phyloP scores from a whole-genome alignment of 2,113 vertebrate genomes.

The Dipodomys stephensi region DNA sequence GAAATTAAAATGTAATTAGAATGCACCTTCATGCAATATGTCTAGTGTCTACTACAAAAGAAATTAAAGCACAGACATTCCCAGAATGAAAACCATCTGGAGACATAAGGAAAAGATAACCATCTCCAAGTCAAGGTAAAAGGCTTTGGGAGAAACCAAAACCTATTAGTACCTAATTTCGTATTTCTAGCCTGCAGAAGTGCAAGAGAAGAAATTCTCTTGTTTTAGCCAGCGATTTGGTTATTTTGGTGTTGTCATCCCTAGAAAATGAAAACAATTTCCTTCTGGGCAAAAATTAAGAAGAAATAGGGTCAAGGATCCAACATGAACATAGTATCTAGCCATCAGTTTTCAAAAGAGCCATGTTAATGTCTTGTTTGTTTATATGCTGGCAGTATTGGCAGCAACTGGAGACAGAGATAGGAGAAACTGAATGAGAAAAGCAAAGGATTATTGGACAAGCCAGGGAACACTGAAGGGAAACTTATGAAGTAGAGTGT shows the following conservation, averaged over 20 bases:
- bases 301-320: background rate
- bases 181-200: background rate
- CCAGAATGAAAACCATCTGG: background rate
- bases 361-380: background rate
- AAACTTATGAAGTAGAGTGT: background rate
- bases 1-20: background rate
- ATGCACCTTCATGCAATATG: background rate
- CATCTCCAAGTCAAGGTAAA: background rate
- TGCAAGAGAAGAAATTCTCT: background rate
- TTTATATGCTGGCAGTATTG: background rate
- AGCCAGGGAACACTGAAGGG: background rate
- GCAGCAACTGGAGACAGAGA: background rate
- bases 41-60: background rate
- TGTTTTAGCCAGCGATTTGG: background rate
- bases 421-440: background rate
- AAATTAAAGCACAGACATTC: no score
- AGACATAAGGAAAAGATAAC: background rate
- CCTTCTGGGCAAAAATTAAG: fast-evolving
- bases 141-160: background rate
- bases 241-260: background rate
- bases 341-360: background rate
- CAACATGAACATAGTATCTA: background rate
- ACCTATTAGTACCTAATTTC: background rate
- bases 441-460: background rate
- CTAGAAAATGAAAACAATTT: background rate